phyloP scores from a whole-genome alignment of 2,113 vertebrate species.

The Nesogale talazaci region DNA sequence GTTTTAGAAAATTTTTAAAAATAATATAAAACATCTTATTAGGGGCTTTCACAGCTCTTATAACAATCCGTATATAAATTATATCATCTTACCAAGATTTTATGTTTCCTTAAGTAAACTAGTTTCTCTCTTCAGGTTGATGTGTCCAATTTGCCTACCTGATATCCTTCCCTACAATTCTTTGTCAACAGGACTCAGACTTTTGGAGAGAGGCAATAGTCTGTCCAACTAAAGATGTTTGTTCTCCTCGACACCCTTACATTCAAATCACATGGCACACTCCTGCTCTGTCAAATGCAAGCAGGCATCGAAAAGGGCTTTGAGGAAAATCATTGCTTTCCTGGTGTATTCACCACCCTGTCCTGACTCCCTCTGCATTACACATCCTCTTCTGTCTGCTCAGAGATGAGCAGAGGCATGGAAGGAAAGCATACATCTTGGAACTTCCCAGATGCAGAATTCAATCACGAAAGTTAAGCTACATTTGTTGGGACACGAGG shows the following conservation, averaged over 20 bases:
- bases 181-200: constrained; percentile 51
- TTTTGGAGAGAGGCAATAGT: constrained; percentile 66
- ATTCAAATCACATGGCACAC: constrained; percentile 65
- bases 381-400: constrained; percentile 50
- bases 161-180: constrained; percentile 43
- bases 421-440: background rate
- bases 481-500: constrained; percentile 32
- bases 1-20: too few species aligned
- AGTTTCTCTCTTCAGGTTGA: background rate
- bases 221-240: constrained; percentile 67
- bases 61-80: too few species aligned
- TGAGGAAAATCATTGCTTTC: constrained; percentile 63
- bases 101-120: constrained; percentile 33
- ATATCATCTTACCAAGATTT: background rate
- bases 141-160: background rate
- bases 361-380: constrained; percentile 26
- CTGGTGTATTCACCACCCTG: constrained; percentile 43
- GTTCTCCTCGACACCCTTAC: constrained; percentile 60
- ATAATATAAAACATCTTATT: too few species aligned
- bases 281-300: constrained; percentile 62
- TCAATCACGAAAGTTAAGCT: constrained; percentile 51
- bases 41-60: too few species aligned
- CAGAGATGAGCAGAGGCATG: constrained; percentile 61
- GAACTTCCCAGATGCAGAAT: constrained; percentile 37
- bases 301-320: constrained; percentile 57